phyloP scores from a whole-genome alignment of 1,140 invertebrate genomes.

The Zaprionus ghesquierei region DNA sequence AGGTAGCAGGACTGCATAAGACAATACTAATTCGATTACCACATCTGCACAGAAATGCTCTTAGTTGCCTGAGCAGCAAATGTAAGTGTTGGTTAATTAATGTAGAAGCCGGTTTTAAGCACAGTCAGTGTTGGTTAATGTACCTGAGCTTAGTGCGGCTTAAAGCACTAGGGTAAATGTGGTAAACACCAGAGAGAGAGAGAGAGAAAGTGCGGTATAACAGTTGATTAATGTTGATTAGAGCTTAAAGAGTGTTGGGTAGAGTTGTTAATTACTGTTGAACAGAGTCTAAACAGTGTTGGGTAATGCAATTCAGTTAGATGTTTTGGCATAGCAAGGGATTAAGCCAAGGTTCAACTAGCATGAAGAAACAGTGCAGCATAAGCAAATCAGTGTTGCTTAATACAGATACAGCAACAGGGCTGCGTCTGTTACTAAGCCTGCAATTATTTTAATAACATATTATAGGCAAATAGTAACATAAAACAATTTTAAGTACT shows the following conservation, averaged over 20 bases:
- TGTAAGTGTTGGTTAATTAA: conserved; percentile 1
- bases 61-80: neutral
- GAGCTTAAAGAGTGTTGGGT: neutral
- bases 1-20: conserved; percentile 1
- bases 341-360: no score
- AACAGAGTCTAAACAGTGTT: neutral
- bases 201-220: neutral
- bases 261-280: neutral
- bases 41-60: neutral
- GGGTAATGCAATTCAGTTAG: neutral
- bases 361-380: no score
- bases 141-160: neutral
- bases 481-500: no score
- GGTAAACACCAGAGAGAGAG: neutral
- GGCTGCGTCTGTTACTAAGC: no score
- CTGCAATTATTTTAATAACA: no score
- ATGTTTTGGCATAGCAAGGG: no score
- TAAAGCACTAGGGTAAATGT: neutral
- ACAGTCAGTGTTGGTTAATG: conserved; percentile 29
- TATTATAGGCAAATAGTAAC: neutral
- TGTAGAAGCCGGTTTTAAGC: neutral
- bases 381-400: neutral
- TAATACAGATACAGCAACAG: neutral
- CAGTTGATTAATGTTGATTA: neutral
- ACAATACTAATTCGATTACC: conserved; percentile 13